Percentiles rank a stretch among this genome's conserved stretches.
phyloP scores from a whole-genome alignment of 2,797 vertebrate genomes.

The Hafferia zeledoni region DNA sequence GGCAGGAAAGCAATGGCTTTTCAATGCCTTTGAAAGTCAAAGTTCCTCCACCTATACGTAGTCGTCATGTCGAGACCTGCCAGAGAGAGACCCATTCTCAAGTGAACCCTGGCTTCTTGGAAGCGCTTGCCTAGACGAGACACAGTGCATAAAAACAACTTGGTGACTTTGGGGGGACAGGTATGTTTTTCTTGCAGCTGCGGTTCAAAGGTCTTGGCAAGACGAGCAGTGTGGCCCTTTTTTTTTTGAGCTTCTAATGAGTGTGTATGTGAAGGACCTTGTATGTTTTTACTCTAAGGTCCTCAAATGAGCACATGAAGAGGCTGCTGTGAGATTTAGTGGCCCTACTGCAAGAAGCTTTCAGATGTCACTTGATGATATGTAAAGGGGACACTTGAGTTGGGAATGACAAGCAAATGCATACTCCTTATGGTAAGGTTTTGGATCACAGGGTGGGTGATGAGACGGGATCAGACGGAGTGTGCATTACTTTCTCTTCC shows the following conservation, averaged over 20 bases:
- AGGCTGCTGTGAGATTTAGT: constrained; percentile 93
- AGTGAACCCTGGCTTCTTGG: constrained; percentile 99
- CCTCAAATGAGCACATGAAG: constrained; percentile 94
- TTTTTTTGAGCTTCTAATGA: constrained; percentile 91
- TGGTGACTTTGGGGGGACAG: constrained; percentile 83
- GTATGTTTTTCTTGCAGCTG: constrained; percentile 87
- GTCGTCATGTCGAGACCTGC: constrained; percentile 99
- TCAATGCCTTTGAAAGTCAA: constrained; percentile 87
- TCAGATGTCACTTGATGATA: constrained; percentile 99
- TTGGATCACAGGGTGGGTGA: constrained; percentile 80
- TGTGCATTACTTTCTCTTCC: constrained; percentile 87
- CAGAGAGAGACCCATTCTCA: constrained; percentile 98
- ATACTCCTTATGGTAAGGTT: constrained; percentile 91
- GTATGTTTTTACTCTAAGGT: constrained; percentile 89
- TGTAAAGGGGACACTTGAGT: constrained; percentile 92
- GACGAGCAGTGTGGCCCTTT: constrained; percentile 95
- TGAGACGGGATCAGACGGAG: constrained; percentile 82
- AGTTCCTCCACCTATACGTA: constrained; percentile 97
- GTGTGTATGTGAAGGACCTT: constrained; percentile 90
- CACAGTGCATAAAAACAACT: constrained; percentile 84
- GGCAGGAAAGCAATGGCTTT: constrained; percentile 87
- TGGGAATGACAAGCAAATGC: constrained; percentile 95
- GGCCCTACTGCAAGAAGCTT: constrained; percentile 99
- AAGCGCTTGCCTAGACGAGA: constrained; percentile 98
- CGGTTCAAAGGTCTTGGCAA: constrained; percentile 98